These are phyloP conservation scores for Cyanistes caeruleus DNA, from an alignment of 2,113 vertebrate genomes.

Conservation along the genomic window DNA sequence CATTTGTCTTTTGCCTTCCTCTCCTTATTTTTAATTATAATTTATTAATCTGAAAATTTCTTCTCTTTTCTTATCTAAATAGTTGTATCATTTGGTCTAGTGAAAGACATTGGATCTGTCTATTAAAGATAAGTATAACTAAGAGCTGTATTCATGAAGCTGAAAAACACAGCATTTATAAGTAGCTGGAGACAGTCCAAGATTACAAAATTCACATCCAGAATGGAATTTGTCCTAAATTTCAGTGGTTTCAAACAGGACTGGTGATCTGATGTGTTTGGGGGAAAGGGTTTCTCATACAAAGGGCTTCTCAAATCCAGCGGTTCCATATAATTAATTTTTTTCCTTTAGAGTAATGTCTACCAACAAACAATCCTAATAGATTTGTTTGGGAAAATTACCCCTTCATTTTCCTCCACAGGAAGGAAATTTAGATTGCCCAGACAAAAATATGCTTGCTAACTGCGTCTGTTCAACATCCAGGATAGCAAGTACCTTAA, in stretches of 20 bases:
- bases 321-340: background rate
- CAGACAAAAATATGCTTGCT: background rate
- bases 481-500: background rate
- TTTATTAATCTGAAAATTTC: background rate
- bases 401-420: background rate
- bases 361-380: background rate
- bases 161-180: background rate
- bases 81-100: background rate
- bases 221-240: background rate
- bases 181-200: background rate
- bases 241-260: background rate
- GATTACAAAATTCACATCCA: background rate
- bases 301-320: background rate
- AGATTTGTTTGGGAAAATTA: background rate
- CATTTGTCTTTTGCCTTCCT: background rate
- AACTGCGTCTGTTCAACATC: background rate
- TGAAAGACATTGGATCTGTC: background rate
- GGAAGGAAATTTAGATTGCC: background rate
- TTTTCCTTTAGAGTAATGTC: background rate
- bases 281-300: background rate
- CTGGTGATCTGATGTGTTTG: background rate
- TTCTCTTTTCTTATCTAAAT: background rate
- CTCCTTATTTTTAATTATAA: background rate
- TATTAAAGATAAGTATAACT: background rate
- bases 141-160: background rate